phyloP scores from a whole-genome alignment of 2,113 vertebrate species.

The Microcebus jonahi region DNA sequence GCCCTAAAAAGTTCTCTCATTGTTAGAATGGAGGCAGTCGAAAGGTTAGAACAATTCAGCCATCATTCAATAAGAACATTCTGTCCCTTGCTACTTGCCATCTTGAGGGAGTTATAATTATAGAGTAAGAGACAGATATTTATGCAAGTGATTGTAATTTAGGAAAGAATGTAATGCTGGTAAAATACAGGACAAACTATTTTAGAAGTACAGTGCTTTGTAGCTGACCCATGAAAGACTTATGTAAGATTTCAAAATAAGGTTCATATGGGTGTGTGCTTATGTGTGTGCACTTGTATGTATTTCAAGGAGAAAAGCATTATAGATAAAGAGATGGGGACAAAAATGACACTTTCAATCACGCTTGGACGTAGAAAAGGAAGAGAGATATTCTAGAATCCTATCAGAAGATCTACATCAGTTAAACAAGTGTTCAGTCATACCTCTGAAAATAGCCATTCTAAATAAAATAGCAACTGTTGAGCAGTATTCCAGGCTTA shows the following conservation, averaged over 20 bases:
- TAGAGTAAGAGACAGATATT: constrained; percentile 32
- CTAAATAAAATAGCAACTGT: not conserved
- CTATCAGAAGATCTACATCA: not conserved
- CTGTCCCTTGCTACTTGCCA: not conserved
- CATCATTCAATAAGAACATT: constrained; percentile 28
- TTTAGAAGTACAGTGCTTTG: constrained; percentile 19
- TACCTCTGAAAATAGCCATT: not conserved
- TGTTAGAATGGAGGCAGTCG: not conserved
- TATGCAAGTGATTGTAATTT: not conserved
- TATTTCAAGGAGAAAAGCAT: not conserved
- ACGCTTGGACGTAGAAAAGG: not conserved
- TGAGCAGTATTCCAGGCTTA: not conserved
- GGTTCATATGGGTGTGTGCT: not conserved
- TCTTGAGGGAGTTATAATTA: constrained; percentile 55
- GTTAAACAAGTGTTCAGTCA: not conserved
- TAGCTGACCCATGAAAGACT: not conserved
- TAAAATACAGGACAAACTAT: constrained; percentile 34
- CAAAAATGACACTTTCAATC: not conserved
- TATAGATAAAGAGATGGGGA: not conserved
- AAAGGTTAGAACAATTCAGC: constrained; percentile 51
- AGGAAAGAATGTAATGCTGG: not conserved
- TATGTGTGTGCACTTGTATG: not conserved
- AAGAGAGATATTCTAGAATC: constrained; percentile 4
- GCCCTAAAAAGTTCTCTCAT: not conserved
- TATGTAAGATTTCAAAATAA: constrained; percentile 29